Conservation (phyloP, 2,888 invertebrate species). For the Sarcophaga carnaria region DNA sequence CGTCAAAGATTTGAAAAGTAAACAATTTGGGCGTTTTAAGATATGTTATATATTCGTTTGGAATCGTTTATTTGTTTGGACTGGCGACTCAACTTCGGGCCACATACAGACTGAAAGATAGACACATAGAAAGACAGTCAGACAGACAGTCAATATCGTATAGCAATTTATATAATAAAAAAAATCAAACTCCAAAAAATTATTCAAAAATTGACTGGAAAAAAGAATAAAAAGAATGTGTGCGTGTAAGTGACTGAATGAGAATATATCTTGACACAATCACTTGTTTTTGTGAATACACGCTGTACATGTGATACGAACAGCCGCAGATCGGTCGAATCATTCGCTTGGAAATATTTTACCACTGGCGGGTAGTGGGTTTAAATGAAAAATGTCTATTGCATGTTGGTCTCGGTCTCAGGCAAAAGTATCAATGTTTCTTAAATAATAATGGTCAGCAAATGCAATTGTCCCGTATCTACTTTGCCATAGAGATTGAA, state of each 20-base stretch:
- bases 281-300: constrained; percentile 62
- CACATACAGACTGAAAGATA: constrained; percentile 12
- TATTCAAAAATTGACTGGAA: constrained; percentile 12
- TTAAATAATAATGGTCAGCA: constrained; percentile 48
- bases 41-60: constrained; percentile 49
- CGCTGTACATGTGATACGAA: constrained; percentile 47
- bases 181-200: constrained; percentile 35
- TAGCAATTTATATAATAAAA: no score
- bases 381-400: constrained; percentile 50
- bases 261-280: constrained; percentile 62
- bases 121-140: background rate
- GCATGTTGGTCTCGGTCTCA: constrained; percentile 25
- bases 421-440: constrained; percentile 27
- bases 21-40: constrained; percentile 65
- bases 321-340: background rate
- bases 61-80: constrained; percentile 23
- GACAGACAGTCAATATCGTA: no score
- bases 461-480: constrained; percentile 38
- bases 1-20: constrained; percentile 50
- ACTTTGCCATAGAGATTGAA: constrained; percentile 26
- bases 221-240: background rate
- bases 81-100: constrained; percentile 62
- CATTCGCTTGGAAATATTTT: constrained; percentile 3
- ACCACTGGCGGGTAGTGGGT: constrained; percentile 27
- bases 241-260: constrained; percentile 19